Base-by-base conservation (phyloP, 2,888 invertebrate species). In the Scaptomyza reducta region DNA sequence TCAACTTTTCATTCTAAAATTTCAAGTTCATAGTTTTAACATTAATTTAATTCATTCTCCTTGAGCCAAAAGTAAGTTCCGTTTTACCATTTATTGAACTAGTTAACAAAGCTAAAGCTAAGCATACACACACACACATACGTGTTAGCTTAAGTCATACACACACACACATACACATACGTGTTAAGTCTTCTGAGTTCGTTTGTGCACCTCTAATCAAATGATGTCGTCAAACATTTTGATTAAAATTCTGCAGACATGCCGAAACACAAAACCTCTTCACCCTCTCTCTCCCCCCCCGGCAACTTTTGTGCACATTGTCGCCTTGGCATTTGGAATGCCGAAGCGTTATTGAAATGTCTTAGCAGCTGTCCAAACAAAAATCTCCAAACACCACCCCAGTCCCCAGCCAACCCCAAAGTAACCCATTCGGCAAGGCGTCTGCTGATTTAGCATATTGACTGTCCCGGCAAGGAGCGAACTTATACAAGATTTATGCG, bases 401-500 rank as follows among this genome's bases (percentile, higher is more conserved):
- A n/a, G n/a, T n/a, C n/a, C n/a, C n/a, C 33, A 10, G 6, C 33
- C 33, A 14, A 14, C 35, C 27, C 41, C 33, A 29, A 16, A 35
- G 57, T 13, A 44, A 41, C 45, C 50, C 50, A 31, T 45, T 57
- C 45, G 53, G 46, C 45, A 59, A 58, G 86, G 62, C 70, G 74
- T 70, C 74, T 85, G 85, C 81, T 81, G 86, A 81, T 77, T 87
- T 87, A 87, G 86, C 86, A 79, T 89, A 89, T 89, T 89, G 89
- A 89, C 89, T 89, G 73, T 50, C 47, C 35, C 42, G 44, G 70
- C 82, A 73, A 85, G 85, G 69, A 85, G 81, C 80, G 87, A 89
- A 89, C 87, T 89, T 89, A 87, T 89, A 89, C 74, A 89, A 89
- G 89, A 89, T 89, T 89, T 89, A 89, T 89, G 89, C 78, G 76